Base-by-base conservation (phyloP, 2,113 vertebrate species). In the Cephalopterus ornatus region DNA sequence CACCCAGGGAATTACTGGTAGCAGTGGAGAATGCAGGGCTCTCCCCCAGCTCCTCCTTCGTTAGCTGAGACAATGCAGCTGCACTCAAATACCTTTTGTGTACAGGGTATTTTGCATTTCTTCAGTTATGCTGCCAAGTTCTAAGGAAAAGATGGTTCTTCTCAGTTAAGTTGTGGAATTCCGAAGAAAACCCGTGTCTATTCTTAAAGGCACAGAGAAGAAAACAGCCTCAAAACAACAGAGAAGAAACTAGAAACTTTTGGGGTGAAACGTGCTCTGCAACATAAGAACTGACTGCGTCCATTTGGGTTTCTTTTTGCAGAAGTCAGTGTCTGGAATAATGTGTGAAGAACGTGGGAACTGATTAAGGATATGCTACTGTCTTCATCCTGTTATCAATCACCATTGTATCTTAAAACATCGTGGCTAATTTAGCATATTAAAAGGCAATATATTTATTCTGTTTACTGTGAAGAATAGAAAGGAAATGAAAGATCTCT, bases 401-500 rank as follows among this genome's bases (percentile, higher is more conserved):
- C 78, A 75, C 35, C 28, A 35, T 8, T 12, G 12, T 66, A 37
- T 37, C 89, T 86, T 66, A 76, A 93, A 95, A 27, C 24, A 22
- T n/a, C 44, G 55, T 75, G 28, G 53, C 53, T 42, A 83, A 91
- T 81, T 85, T 63, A 80, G 27, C 33, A 14, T 47, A 72, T 59
- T 74, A 92, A 90, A 84, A 68, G 52, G 30, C 71, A 44, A 12
- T 30, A 53, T 14, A 66, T 62, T 74, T 84, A 44, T 22, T 80
- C 65, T 76, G 6, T 59, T 90, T 59, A 59, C 88, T 71, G 12
- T 63, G 24, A 89, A 53, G 61, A 42, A 42, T 16, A 41, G 78
- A 78, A 93, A 94, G 92, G 88, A 95, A 97, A 96, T 95, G 66
- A 94, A 96, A 96, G 85, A 88, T 92, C 46, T 88, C 65, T 53